Evolutionary conservation across 2,113 vertebrate species (phyloP), one percentile per base, ranked within the genome.

Genomic region (Panthera tigris): DNA sequence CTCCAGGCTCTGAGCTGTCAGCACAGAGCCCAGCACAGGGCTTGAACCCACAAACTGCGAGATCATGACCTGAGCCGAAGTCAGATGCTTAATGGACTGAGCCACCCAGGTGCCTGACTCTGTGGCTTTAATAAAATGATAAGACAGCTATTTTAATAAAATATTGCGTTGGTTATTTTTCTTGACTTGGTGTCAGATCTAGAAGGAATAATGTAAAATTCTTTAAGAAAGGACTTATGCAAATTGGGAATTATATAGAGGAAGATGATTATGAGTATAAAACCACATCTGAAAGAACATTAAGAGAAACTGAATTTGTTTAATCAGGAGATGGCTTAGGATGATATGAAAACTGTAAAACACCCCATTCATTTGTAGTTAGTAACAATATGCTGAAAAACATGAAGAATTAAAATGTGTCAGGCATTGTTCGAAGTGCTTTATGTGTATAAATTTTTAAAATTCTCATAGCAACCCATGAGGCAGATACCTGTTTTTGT

Each of bases 121-220:
- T 48, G 16, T 93, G 68, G 23, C 52, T 91, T 87, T 66, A 68
- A 41, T 31, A 92, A 55, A 96, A 48, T 90, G n/a, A 84, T 52
- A 78, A 39, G 78, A 6, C 5, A 50, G 12, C 71, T 87, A 87
- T 91, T 93, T 95, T 93, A 76, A 76, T 76, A 39, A 88, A 93
- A 12, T 87, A 71, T 90, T 95, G 89, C 39, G 33, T 41, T 85
- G 65, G 27, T 61, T 23, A 68, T 61, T 36, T 73, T 76, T 92
- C 78, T 84, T 95, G 25, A 63, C 25, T 91, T 87, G 19, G 13
- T 89, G 68, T 63, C 13, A 55, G 21, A 41, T 88, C 15, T 91
- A 78, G 81, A 87, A 41, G 5, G 82, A 95, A 65, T 92, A 80
- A 73, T 41, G 12, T 61, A 29, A 85, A 86, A 78, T 52, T 90